Evolutionary conservation across 2,113 vertebrate species (phyloP), one percentile per base, ranked within the genome.

Genomic region (Peromyscus maniculatus): DNA sequence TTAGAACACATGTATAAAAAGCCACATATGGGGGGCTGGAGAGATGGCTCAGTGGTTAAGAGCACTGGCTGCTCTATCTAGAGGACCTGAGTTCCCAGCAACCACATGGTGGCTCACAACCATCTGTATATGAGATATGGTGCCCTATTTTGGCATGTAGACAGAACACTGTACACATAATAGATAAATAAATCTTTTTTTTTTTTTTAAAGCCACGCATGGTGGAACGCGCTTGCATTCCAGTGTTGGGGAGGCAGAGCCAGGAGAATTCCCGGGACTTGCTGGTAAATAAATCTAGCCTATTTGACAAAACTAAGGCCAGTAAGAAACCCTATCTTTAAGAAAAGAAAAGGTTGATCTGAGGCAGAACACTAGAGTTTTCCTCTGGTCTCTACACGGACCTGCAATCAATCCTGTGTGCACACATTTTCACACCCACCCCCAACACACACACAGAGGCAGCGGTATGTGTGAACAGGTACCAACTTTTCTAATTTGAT

Each of bases 401-500:
- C 59, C 13, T 43, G 4, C 16, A 19, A 52, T 36, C 28, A 66
- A 19, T 36, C 49, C 7, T 55, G 49, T 36, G 33, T 57, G 9
- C 49, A 36, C 52, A 80, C 31, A 19, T 19, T 78, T 24, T 28
- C 43, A 39, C 55, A n/a, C 39, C 21, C 15, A 4, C 21, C 78
- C 55, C 49, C 52, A 39, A 77, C 74, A 77, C 74, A 77, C 74
- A 77, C 46, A 82, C 52, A 82, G 31, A 36, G 52, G 57, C 10
- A 39, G 52, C 11, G 10, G 17, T 33, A 5, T 33, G 5, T n/a
- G 69, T 74, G 77, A 26, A 49, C 33, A 59, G 75, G 71, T 15
- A 86, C n/a, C 24, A 55, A 59, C 36, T 77, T 94, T 77, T 13
- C n/a, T 71, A 67, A 66, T 95, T 94, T 57, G 64, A 94, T 69